phyloP scores from a whole-genome alignment of 2,888 invertebrate species.

The Ashinkailepas kermadecensis region DNA sequence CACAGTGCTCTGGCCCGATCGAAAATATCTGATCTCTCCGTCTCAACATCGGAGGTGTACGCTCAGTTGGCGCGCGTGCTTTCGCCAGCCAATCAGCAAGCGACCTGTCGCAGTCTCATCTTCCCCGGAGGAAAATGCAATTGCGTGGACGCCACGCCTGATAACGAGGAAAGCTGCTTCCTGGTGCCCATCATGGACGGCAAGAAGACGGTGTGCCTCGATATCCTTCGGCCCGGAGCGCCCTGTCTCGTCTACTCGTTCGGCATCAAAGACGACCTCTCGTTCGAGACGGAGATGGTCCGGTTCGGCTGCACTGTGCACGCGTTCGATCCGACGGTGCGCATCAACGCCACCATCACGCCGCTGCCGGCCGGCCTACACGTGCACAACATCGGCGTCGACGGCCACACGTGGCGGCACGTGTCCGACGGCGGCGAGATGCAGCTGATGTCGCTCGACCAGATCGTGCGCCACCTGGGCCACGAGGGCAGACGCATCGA shows the following conservation, averaged over 20 bases:
- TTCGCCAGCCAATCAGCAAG: not conserved
- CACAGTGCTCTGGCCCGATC: not conserved
- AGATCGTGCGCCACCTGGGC: conserved; percentile 20
- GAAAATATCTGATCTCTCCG: not conserved
- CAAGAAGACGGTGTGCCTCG: conserved; percentile 25
- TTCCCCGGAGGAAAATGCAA: not conserved
- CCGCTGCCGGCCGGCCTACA: not conserved
- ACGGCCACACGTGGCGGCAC: conserved; percentile 5
- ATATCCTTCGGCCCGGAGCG: not conserved
- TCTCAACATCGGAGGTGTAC: not conserved
- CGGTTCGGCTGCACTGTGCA: conserved; percentile 23
- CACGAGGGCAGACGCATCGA: conserved; percentile 21
- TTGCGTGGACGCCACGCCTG: not conserved
- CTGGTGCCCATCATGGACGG: conserved; percentile 1
- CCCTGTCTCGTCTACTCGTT: conserved; percentile 25
- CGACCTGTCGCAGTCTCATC: not conserved
- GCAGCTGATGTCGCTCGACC: not conserved
- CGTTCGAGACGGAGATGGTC: conserved; percentile 23
- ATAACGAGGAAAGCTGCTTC: not conserved
- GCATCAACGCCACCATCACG: no score
- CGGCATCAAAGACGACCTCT: conserved; percentile 20
- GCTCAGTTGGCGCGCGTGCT: not conserved
- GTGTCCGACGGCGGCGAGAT: not conserved
- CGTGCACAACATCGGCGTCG: conserved; percentile 1
- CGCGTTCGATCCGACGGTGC: conserved; percentile 24